These are phyloP conservation scores for Craterocephalus amniculus DNA, from an alignment of 2,797 vertebrate species.

Conservation along the genomic window DNA sequence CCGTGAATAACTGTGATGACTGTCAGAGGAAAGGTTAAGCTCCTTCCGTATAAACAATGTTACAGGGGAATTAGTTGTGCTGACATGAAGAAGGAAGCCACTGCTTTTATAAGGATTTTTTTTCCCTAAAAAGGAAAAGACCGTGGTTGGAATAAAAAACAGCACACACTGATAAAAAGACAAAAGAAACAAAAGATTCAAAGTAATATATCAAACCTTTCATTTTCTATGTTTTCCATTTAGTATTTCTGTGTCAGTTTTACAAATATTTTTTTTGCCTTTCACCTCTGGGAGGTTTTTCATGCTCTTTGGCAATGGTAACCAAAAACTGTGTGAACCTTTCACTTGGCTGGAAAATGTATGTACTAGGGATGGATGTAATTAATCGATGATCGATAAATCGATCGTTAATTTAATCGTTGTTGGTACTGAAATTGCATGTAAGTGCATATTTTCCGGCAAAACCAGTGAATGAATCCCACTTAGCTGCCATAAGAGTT, in stretches of 20 bases:
- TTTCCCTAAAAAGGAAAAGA: background rate
- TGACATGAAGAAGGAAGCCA: slow-evolving; percentile 1
- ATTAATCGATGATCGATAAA: no score
- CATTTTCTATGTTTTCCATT: background rate
- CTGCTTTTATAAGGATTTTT: background rate
- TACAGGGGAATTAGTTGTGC: background rate
- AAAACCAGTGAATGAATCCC: no score
- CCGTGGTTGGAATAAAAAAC: background rate
- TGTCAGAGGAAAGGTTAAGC: background rate
- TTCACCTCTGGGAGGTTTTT: background rate
- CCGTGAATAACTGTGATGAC: background rate
- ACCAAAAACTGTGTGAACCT: background rate
- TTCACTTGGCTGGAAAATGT: background rate
- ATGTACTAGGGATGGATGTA: no score
- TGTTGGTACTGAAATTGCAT: no score
- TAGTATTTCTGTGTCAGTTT: background rate
- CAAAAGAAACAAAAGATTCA: background rate
- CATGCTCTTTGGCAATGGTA: background rate
- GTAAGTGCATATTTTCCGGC: no score
- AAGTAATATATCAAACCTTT: background rate
- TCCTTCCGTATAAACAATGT: background rate
- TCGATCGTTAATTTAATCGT: no score
- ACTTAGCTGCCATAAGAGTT: no score
- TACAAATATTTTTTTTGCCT: background rate
- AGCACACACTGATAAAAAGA: no score